These are phyloP conservation scores for Eufriesea mexicana DNA, from an alignment of 1,140 invertebrate species.

Conservation along the genomic window DNA sequence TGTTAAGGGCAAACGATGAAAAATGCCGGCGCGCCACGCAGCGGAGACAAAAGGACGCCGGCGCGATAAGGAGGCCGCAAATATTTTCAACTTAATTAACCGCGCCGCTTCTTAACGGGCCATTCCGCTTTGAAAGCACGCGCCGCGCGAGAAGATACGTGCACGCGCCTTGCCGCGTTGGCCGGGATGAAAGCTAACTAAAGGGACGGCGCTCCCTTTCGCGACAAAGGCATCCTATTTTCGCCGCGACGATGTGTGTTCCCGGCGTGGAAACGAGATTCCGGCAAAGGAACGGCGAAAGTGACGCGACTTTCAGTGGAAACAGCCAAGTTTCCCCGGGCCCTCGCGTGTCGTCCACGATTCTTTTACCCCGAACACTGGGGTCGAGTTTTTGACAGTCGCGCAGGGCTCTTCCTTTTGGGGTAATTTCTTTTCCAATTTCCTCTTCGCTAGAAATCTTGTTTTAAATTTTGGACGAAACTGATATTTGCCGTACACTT, in stretches of 20 bases:
- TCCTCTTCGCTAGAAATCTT: too few relatives aligned
- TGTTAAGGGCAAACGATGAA: conserved; percentile 79
- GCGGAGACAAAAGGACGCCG: conserved; percentile 66
- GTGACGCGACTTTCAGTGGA: background rate
- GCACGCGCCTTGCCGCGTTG: background rate
- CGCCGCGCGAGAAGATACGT: background rate
- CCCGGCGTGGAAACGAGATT: conserved; percentile 3
- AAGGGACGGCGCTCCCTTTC: background rate
- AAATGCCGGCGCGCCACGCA: conserved; percentile 68
- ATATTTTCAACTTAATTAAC: conserved; percentile 79
- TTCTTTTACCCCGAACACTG: background rate
- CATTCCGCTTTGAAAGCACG: background rate
- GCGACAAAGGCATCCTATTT: conserved; percentile 14
- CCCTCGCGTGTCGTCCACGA: too few relatives aligned
- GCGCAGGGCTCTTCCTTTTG: too few relatives aligned
- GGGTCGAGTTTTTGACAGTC: too few relatives aligned
- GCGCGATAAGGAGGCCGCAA: conserved; percentile 63
- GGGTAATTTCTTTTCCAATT: too few relatives aligned
- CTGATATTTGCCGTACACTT: too few relatives aligned
- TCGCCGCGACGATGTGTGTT: background rate
- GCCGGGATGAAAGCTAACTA: background rate
- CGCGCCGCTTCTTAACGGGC: conserved; percentile 36
- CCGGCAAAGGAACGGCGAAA: background rate
- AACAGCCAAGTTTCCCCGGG: background rate
- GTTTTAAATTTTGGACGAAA: too few relatives aligned